Evolutionary conservation across 1,140 invertebrate species (phyloP).

Genomic region (Papilio xuthus): DNA sequence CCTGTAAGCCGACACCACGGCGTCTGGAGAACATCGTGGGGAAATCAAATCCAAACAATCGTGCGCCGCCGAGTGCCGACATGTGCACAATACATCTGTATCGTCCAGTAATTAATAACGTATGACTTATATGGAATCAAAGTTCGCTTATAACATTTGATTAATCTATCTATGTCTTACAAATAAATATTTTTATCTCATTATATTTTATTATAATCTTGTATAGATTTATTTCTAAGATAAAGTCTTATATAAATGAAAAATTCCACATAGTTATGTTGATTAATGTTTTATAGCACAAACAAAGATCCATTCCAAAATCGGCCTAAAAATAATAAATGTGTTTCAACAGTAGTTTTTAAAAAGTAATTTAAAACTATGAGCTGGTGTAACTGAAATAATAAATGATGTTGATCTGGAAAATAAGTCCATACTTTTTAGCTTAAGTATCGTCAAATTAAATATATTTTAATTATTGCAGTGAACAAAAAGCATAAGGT

Average conservation of each 20-base stretch:
- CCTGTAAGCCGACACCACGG: slow-evolving; percentile 71
- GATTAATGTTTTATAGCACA: too few species aligned
- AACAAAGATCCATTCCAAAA: too few species aligned
- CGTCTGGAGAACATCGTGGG: slow-evolving; percentile 72
- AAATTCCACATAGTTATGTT: neutral
- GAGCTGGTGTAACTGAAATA: too few species aligned
- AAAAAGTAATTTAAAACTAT: too few species aligned
- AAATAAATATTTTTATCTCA: neutral
- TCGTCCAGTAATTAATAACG: slow-evolving; percentile 42
- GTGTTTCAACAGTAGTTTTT: too few species aligned
- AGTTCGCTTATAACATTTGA: slow-evolving; percentile 10
- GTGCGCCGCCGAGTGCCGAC: slow-evolving; percentile 61
- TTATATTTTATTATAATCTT: neutral
- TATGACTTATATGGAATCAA: slow-evolving; percentile 34
- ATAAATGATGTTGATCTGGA: too few species aligned
- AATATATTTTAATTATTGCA: neutral
- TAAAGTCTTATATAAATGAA: neutral
- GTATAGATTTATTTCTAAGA: neutral
- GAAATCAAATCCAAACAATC: slow-evolving; percentile 71
- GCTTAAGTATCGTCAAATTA: too few species aligned
- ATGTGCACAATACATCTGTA: slow-evolving; percentile 69
- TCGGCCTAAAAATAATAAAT: too few species aligned
- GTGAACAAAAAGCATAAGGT: neutral
- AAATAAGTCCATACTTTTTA: too few species aligned
- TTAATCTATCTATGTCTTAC: slow-evolving; percentile 25